Base-by-base conservation (phyloP, 2,797 vertebrate genomes). In the Characodon lateralis region DNA sequence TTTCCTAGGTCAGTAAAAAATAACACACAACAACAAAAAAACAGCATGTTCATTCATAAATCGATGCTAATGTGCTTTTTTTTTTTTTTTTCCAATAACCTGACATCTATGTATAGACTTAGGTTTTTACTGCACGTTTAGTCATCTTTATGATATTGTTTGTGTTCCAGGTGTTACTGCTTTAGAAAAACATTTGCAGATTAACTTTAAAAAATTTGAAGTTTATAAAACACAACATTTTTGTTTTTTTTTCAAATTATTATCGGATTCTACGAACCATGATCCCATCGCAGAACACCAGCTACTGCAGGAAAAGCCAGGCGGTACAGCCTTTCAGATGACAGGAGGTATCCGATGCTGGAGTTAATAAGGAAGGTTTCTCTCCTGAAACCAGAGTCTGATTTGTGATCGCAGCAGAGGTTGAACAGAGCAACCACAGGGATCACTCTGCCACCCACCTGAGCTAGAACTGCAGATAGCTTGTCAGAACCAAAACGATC, bases 401-500 rank as follows among this genome's bases (percentile, higher is more conserved):
- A n/a, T 22, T 83, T 79, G 51, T 58, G 78, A 58, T 55, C 0
- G 41, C 78, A 87, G 81, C 90, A 85, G 56, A 93, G 90, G 16
- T 84, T 91, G 76, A 96, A 82, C 79, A 97, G 91, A 4, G 90
- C 83, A n/a, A 95, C 94, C 5, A 95, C 77, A 0, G 96, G 96
- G 74, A 99, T 89, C 85, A 99, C 77, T 79, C 92, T 95, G 77
- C 98, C 98, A 39, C 96, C 96, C 0, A 91, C 78, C 5, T 84
- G 91, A 41, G 58, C 70, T 43, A 99, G 89, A 28, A 96, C 78
- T 50, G 96, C 96, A 59, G 92, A 89, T 65, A 99, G 77, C 0
- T 92, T 95, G 85, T 95, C 95, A 80, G 95, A 96, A 0, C 97
- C 97, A 14, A 87, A 2, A 1, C 95, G 92, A 87, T 99, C 97